Conservation (phyloP, 2,888 invertebrate species). For the Drosophila pseudotakahashii region DNA sequence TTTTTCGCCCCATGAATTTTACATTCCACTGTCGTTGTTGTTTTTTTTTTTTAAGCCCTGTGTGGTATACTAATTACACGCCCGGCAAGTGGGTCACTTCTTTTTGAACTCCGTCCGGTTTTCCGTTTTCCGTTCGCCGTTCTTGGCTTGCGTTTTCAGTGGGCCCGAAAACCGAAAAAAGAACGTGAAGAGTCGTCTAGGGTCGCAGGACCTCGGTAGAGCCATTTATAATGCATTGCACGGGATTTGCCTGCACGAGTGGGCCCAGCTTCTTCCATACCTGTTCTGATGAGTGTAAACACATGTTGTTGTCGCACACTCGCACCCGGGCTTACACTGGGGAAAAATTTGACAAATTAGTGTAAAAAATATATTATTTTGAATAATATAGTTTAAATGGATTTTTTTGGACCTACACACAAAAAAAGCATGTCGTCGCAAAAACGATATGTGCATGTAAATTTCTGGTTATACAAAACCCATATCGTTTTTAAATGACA, state of each 20-base stretch:
- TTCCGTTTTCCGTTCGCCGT: conserved; percentile 27
- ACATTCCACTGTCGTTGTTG: conserved; percentile 27
- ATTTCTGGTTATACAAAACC: too few species aligned
- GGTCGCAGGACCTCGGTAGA: conserved; percentile 22
- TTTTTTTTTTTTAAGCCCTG: conserved; percentile 11
- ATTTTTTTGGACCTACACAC: too few species aligned
- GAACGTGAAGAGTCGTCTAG: conserved; percentile 25
- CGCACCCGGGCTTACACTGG: conserved; percentile 18
- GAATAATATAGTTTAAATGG: too few species aligned
- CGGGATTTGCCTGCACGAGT: conserved; percentile 60
- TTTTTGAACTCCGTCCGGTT: conserved; percentile 25
- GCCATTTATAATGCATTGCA: conserved; percentile 72
- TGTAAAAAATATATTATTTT: too few species aligned
- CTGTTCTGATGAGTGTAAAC: conserved; percentile 53
- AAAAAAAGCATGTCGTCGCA: too few species aligned
- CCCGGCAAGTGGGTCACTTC: conserved; percentile 65
- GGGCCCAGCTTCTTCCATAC: conserved; percentile 55
- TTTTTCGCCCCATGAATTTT: conserved; percentile 65
- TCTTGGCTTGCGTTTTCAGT: conserved; percentile 14
- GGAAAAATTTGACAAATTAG: background rate
- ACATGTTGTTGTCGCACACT: conserved; percentile 63
- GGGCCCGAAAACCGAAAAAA: conserved; percentile 5
- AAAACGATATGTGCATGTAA: too few species aligned
- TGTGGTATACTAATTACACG: conserved; percentile 62
- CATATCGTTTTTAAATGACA: too few species aligned